Evolutionary conservation across 2,113 vertebrate genomes (phyloP), one percentile per base, ranked within the genome.

Genomic region (Prinia subflava): DNA sequence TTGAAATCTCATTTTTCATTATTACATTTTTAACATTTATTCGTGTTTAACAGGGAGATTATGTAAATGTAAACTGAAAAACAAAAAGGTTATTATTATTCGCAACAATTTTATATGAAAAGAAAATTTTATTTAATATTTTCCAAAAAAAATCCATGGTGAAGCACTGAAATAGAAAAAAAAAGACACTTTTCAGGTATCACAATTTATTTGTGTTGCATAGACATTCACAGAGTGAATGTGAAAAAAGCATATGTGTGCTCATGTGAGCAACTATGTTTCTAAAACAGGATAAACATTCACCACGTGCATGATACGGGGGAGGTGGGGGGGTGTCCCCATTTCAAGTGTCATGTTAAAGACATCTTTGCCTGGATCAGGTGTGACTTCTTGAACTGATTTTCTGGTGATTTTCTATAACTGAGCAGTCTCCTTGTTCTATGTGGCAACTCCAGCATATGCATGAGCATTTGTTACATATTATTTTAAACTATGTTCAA

Each of bases 81-180:
- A 23, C 7, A 63, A 62, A 55, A 20, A 12, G 10, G 11, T 8
- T 49, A 24, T 25, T 53, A 35, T 19, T 47, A 27, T 69, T 76
- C 12, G 15, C 10, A 31, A 35, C 1, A 27, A 27, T 47, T 41
- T 76, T 55, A 11, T 55, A 35, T 42, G 15, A 33, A 20, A 69
- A 33, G 55, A 37, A 74, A 77, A 37, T 0, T 37, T 55, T 33
- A 20, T 41, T 41, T 74, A 56, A 10, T 56, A 47, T 70, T 74
- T 60, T 11, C 5, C 0, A 0, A 1, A 3, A 3, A 4, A 33
- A 46, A 47, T 18, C 13, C 42, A 8, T 31, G 3, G 5, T 53
- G 24, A 71, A 4, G 12, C 31, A 39, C 7, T 67, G 14, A 71
- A 65, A 71, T 53, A n/a, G 65, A 14, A 57, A 57, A 80, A 63